phyloP scores from a whole-genome alignment of 2,113 vertebrate species.

The Sialia sialis region DNA sequence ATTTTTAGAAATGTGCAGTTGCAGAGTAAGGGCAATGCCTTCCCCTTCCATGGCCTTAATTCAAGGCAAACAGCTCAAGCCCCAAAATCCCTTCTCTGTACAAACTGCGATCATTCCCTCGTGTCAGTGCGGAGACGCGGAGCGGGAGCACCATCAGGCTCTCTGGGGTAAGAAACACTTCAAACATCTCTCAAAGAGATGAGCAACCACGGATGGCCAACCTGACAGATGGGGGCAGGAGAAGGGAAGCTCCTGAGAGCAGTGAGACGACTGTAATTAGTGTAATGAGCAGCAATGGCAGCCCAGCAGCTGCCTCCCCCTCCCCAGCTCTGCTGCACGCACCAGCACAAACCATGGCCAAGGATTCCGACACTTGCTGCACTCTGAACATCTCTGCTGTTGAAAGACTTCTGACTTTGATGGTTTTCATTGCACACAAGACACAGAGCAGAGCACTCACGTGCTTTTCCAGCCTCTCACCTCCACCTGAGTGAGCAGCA shows the following conservation, averaged over 20 bases:
- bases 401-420: background rate
- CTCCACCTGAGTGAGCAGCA: background rate
- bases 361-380: background rate
- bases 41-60: background rate
- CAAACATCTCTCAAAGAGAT: background rate
- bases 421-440: background rate
- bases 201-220: slow-evolving; percentile 14
- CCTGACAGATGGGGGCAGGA: background rate
- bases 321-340: background rate
- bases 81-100: background rate
- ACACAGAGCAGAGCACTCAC: background rate
- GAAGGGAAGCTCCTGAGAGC: background rate
- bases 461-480: background rate
- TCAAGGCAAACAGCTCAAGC: background rate
- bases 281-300: slow-evolving; percentile 3
- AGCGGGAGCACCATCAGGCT: accelerated
- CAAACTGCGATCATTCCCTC: accelerated
- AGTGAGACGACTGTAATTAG: background rate
- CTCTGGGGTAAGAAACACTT: background rate
- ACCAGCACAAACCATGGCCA: background rate
- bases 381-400: background rate
- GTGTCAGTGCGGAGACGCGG: accelerated
- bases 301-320: slow-evolving; percentile 11
- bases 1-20: background rate
- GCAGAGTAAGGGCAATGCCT: background rate